These are phyloP conservation scores for Parascotia fuliginaria DNA, from an alignment of 2,888 invertebrate species.

Conservation along the genomic window DNA sequence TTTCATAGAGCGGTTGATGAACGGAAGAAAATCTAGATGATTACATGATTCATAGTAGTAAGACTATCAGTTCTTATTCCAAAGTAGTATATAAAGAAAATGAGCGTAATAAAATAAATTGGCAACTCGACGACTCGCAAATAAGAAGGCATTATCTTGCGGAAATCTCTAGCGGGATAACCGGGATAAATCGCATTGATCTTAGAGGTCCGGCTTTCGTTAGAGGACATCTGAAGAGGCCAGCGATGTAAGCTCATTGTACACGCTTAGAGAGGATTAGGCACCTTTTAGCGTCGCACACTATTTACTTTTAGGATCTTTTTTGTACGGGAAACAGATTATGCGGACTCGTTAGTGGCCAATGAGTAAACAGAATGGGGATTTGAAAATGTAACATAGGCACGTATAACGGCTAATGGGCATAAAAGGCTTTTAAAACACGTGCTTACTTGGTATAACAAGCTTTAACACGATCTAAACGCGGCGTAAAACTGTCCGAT, in stretches of 20 bases:
- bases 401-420: constrained; percentile 14
- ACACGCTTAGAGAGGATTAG: constrained; percentile 73
- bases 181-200: constrained; percentile 74
- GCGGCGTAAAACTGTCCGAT: no score
- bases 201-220: constrained; percentile 67
- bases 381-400: constrained; percentile 34
- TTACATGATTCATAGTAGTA: constrained; percentile 18
- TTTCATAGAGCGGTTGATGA: no score
- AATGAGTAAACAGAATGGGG: constrained; percentile 52
- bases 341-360: constrained; percentile 57
- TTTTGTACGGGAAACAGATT: constrained; percentile 57
- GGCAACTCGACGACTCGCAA: constrained; percentile 50
- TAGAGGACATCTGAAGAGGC: constrained; percentile 68
- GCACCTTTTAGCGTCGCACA: constrained; percentile 78
- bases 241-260: constrained; percentile 76
- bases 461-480: no score
- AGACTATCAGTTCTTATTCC: constrained; percentile 9
- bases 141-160: constrained; percentile 64
- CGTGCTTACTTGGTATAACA: neutral
- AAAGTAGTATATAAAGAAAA: constrained; percentile 33
- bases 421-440: constrained; percentile 18
- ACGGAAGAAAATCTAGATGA: neutral
- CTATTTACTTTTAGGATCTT: constrained; percentile 71
- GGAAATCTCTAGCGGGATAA: constrained; percentile 56
- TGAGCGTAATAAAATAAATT: constrained; percentile 47